Conservation (phyloP, 2,888 invertebrate genomes). For the Phengaris arion region DNA sequence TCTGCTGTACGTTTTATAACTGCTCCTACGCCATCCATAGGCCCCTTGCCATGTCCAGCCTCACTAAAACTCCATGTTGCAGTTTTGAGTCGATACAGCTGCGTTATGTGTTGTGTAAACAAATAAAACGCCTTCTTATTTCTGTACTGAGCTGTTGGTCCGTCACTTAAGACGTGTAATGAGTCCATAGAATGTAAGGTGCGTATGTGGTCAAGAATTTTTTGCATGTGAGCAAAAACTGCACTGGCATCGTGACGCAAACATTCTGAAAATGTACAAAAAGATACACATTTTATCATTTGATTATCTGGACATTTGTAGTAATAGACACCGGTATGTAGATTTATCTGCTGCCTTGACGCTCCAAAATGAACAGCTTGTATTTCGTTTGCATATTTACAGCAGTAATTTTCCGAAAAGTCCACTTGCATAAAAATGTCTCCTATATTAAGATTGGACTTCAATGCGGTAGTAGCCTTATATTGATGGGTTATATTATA, state of each 20-base stretch:
- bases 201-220: constrained; percentile 18
- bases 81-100: background rate
- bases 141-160: background rate
- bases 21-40: no score
- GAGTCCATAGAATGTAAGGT: constrained; percentile 10
- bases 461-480: background rate
- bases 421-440: constrained; percentile 11
- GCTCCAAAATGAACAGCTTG: constrained; percentile 15
- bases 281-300: constrained; percentile 6
- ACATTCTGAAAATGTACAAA: constrained; percentile 22
- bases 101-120: constrained; percentile 4
- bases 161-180: constrained; percentile 1
- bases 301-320: constrained; percentile 21
- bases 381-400: constrained; percentile 19
- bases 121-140: constrained; percentile 9
- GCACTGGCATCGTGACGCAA: constrained; percentile 20
- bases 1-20: no score
- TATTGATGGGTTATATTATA: constrained; percentile 10
- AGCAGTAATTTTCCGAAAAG: constrained; percentile 20
- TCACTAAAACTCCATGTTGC: no score
- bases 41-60: no score
- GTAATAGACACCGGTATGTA: constrained; percentile 24
- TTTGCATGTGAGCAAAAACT: constrained; percentile 21
- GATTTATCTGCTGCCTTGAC: constrained; percentile 19
- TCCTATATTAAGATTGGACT: background rate